phyloP scores from a whole-genome alignment of 1,140 invertebrate species.

The Chionoecetes opilio region DNA sequence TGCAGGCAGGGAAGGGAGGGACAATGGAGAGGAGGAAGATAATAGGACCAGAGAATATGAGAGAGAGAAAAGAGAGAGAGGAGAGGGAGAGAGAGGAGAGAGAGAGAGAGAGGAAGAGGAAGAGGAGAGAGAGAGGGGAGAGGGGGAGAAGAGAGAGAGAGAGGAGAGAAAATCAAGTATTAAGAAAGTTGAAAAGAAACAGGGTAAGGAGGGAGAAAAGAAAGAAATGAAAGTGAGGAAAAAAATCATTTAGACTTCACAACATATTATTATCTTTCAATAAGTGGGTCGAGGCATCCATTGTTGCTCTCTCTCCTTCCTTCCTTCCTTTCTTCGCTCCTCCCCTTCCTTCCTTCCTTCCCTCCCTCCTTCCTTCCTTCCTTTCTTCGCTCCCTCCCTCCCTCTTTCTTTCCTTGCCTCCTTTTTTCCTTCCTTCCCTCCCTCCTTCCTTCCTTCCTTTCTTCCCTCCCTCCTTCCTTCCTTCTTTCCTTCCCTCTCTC shows the following conservation, averaged over 20 bases:
- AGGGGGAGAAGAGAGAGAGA: background rate
- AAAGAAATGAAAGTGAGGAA: background rate
- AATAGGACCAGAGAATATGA: background rate
- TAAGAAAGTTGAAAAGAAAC: background rate
- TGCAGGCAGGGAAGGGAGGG: background rate
- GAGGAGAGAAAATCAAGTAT: background rate
- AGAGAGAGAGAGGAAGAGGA: background rate
- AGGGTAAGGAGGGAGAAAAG: background rate
- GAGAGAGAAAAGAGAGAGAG: slow-evolving; percentile 35
- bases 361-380: background rate
- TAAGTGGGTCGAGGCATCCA: too few species aligned
- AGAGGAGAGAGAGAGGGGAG: background rate
- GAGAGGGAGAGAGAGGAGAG: slow-evolving; percentile 45
- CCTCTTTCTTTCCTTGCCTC: too few species aligned
- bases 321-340: too few species aligned
- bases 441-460: too few species aligned
- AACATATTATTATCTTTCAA: too few species aligned
- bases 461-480: too few species aligned
- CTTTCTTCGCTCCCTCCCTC: too few species aligned
- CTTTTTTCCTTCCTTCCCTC: too few species aligned
- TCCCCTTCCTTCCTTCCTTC: slow-evolving; percentile 16
- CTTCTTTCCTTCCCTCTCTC: too few species aligned
- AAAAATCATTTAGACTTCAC: background rate
- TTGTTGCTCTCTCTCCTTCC: too few species aligned
- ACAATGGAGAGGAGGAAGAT: background rate